A percentile compares a stretch with the other conserved stretches of the same genome.
These are phyloP conservation scores for Azorinus chamasolen DNA, from an alignment of 2,888 invertebrate genomes.

Conservation along the genomic window DNA sequence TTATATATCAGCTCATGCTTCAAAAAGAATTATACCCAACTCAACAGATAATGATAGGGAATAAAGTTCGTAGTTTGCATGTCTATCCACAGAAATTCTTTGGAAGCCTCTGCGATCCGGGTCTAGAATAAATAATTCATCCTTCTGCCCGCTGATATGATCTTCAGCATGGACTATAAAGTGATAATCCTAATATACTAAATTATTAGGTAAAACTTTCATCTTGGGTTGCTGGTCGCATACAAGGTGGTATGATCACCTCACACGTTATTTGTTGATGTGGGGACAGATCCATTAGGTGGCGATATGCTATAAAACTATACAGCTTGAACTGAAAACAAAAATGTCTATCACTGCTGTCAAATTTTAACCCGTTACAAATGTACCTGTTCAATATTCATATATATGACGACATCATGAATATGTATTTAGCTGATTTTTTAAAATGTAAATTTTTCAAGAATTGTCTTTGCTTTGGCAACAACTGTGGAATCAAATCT, in stretches of 20 bases:
- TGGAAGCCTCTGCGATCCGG: constrained; percentile 51
- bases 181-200: constrained; percentile 67
- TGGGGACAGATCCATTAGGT: too few species aligned
- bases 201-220: constrained; percentile 63
- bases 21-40: constrained; percentile 53
- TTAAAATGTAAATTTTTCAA: too few species aligned
- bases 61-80: constrained; percentile 47
- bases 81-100: constrained; percentile 39
- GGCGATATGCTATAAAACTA: too few species aligned
- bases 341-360: too few species aligned
- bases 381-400: too few species aligned
- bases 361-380: too few species aligned
- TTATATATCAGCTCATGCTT: constrained; percentile 60
- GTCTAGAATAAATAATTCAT: constrained; percentile 62
- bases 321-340: too few species aligned
- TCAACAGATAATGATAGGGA: constrained; percentile 39
- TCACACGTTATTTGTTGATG: constrained; percentile 56
- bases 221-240: constrained; percentile 39
- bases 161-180: constrained; percentile 56
- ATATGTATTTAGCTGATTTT: too few species aligned
- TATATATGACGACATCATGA: too few species aligned
- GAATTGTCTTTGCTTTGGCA: too few species aligned
- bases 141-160: constrained; percentile 51
- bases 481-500: too few species aligned
- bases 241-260: constrained; percentile 47